phyloP scores from a whole-genome alignment of 2,888 invertebrate genomes.

The Erynnis tages region DNA sequence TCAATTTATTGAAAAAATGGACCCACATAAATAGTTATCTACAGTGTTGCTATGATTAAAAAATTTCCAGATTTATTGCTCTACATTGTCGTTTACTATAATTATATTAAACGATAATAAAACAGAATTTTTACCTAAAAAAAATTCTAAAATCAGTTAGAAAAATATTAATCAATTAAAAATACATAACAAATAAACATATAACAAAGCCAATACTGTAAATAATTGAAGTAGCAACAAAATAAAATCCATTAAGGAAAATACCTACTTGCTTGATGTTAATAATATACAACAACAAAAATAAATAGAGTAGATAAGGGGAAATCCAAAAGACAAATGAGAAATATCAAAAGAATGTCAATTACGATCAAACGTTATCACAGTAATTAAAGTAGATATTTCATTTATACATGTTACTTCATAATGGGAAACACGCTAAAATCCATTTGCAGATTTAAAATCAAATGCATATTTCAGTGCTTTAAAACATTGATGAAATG shows the following conservation, averaged over 20 bases:
- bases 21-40: not conserved
- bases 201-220: no score
- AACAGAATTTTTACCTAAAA: no score
- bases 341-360: not conserved
- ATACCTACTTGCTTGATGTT: no score
- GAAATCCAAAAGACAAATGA: no score
- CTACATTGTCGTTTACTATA: not conserved
- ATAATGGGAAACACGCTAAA: constrained; percentile 1
- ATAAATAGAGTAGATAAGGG: no score
- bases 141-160: no score
- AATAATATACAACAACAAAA: no score
- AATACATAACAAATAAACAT: no score
- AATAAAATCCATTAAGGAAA: no score
- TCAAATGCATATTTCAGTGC: constrained; percentile 13
- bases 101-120: no score
- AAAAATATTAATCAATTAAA: no score
- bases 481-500: not conserved
- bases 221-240: no score
- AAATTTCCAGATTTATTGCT: not conserved
- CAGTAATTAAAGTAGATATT: constrained; percentile 46
- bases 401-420: constrained; percentile 1
- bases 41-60: not conserved
- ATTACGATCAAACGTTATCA: constrained; percentile 55
- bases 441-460: constrained; percentile 4
- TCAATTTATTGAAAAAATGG: not conserved